Base-by-base conservation (phyloP, 2,113 vertebrate genomes). In the Podarcis muralis region DNA sequence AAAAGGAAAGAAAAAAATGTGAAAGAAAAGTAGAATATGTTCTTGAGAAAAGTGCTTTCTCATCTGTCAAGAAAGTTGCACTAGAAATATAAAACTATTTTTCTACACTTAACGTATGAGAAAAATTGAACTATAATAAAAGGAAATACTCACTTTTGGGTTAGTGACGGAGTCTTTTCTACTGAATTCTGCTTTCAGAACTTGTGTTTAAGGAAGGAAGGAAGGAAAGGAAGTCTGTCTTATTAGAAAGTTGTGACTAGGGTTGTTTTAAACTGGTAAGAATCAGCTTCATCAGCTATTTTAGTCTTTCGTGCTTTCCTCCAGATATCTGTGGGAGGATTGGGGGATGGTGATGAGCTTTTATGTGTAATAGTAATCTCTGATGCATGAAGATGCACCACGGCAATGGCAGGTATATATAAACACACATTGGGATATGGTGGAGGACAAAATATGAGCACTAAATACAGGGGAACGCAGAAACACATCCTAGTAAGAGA, bases 231-330 rank as follows among this genome's bases (percentile, higher is more conserved):
- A 80, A 23, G 1, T 66, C 87, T 90, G 32, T 92, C 84, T 90
- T 92, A 57, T 88, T 95, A 93, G 93, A 96, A 93, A 94, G 92
- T 90, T 90, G 0, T 75, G 91, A 66, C 40, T 87, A 85, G 88
- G 89, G 92, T 84, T 92, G 91, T 76, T 90, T 0, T 86, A 89
- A 78, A 85, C 90, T 48, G 66, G 22, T 74, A 12, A 88, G 81
- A 77, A 90, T 90, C 88, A 90, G 93, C 93, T 93, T 87, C 88
- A 40, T 82, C 86, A 88, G 68, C 68, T 65, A 82, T 35, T 27
- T 59, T 43, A 62, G 37, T 62, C 77, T 77, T 53, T 59, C 1
- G n/a, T 84, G 43, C 68, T 27, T 48, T 69, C 6, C 3, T 59
- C 32, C 72, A 6, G 5, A 22, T 35, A 59, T 9, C n/a, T 62